These are phyloP conservation scores for Luperina nickerlii DNA, from an alignment of 2,888 invertebrate genomes.

Conservation along the genomic window DNA sequence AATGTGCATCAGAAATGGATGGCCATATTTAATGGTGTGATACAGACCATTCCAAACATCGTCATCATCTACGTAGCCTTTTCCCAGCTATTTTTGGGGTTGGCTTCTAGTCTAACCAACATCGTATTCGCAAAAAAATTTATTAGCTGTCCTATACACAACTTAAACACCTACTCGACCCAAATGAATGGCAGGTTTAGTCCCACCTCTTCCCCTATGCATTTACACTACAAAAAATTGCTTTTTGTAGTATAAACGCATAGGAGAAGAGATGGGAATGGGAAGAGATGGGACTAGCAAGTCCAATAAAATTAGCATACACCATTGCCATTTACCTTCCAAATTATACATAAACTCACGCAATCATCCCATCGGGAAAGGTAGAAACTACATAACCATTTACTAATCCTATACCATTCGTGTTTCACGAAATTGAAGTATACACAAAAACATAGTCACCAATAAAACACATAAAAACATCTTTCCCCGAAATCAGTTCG, in stretches of 20 bases:
- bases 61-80: no score
- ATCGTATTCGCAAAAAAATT: neutral
- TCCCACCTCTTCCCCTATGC: no score
- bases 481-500: conserved; percentile 23
- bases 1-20: neutral
- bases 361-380: no score
- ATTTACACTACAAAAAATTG: no score
- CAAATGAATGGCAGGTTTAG: neutral
- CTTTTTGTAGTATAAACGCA: no score
- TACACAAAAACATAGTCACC: conserved; percentile 6
- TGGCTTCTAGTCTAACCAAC: no score
- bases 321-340: neutral
- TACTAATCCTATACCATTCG: no score
- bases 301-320: neutral
- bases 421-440: neutral
- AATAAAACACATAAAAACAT: conserved; percentile 26
- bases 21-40: neutral
- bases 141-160: neutral
- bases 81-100: no score
- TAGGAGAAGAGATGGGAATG: no score
- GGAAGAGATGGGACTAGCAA: no score
- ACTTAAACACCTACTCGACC: neutral
- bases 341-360: neutral
- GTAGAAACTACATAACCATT: neutral
- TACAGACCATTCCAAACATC: neutral